Evolutionary conservation across 2,888 invertebrate species (phyloP), one percentile per base, ranked within the genome.

Genomic region (Drosophila paracracens): DNA sequence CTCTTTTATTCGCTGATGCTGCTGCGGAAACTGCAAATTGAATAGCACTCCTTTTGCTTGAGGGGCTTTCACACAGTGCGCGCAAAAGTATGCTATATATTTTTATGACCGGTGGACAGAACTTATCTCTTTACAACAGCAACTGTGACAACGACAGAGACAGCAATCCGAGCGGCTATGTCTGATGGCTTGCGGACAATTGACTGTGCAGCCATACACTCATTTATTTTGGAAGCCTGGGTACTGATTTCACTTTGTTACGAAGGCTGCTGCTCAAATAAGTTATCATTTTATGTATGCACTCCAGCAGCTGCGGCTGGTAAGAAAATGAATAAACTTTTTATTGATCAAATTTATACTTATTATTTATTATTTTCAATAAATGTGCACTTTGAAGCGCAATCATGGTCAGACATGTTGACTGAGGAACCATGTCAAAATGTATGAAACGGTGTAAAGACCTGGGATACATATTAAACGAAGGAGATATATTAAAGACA

Each of bases 21-120:
- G 29, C 21, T 29, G 18, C 59, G 65, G 72, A 70, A 66, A 43
- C 60, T 36, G 54, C 35, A 71, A 73, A 73, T 68, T 70, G 71
- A 71, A 70, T 66, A 52, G 68, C 35, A 33, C 8, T 27, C 35
- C 25, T 38, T 11, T 16, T 10, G 33, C 40, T 67, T 50, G 10
- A 38, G 18, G 7, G 35, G 43, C 21, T 21, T 46, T 29, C 31
- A 36, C 51, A 48, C 52, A 46, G 33, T 6, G 63, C 50, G 38
- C 70, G 11, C 43, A 65, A 66, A 80, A 79, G 71, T 74, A 70
- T 79, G 76, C 82, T 72, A 82, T 80, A 75, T 46, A 72, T 75
- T 83, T 70, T 71, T 73, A 70, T 76, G 70, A 56, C 33, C 70
- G 50, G 57, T 72, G 51, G 66, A 74, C 70, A 51, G 61, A 53